Evolutionary conservation across 2,888 invertebrate species (phyloP).

Genomic region (Apantesis nais): DNA sequence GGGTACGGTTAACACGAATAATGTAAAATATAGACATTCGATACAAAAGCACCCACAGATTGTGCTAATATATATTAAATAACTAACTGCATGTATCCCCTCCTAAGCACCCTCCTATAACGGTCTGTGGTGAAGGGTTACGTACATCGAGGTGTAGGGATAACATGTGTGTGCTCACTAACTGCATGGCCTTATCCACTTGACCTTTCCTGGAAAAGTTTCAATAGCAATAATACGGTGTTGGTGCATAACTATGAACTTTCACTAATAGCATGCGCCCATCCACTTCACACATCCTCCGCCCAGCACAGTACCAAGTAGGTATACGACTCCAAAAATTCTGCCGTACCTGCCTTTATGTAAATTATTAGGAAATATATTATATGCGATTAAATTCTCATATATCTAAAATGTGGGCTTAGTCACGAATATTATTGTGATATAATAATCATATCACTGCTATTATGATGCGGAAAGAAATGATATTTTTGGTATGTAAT

Average conservation of each 20-base stretch:
- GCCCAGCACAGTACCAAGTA: conserved; percentile 54
- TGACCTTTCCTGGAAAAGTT: conserved; percentile 52
- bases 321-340: not conserved
- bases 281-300: conserved; percentile 62
- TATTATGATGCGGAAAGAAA: conserved; percentile 68
- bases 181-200: conserved; percentile 66
- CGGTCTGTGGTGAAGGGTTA: conserved; percentile 60
- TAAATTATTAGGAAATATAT: conserved; percentile 36
- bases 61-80: conserved; percentile 51
- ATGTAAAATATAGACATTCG: not conserved
- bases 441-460: conserved; percentile 80
- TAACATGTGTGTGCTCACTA: conserved; percentile 62
- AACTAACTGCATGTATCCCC: conserved; percentile 72
- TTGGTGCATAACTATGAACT: conserved; percentile 62
- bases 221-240: conserved; percentile 48
- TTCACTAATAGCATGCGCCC: conserved; percentile 71
- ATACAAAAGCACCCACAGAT: conserved; percentile 47
- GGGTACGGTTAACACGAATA: conserved; percentile 35
- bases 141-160: conserved; percentile 47
- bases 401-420: conserved; percentile 39
- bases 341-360: conserved; percentile 36
- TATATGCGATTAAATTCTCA: conserved; percentile 18
- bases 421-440: conserved; percentile 68
- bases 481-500: conserved; percentile 80
- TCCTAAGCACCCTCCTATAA: conserved; percentile 65